phyloP scores from a whole-genome alignment of 2,888 invertebrate species.

The Oligia latruncula region DNA sequence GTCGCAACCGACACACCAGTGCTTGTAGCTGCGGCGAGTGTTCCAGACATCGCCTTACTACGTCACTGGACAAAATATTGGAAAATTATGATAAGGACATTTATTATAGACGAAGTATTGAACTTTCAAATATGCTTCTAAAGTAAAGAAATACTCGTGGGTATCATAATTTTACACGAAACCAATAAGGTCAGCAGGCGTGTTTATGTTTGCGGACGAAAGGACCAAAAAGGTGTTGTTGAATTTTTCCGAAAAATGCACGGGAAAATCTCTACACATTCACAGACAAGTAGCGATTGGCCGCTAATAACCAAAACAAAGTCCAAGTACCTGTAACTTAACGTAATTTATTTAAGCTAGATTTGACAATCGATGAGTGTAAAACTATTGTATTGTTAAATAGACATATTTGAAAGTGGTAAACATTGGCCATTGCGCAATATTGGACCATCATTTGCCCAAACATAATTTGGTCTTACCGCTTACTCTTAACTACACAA shows the following conservation, averaged over 20 bases:
- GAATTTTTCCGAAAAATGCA: not conserved
- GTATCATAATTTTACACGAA: not conserved
- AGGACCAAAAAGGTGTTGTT: not conserved
- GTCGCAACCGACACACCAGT: slow-evolving; percentile 92
- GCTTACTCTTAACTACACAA: slow-evolving; percentile 23
- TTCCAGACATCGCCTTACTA: slow-evolving; percentile 94
- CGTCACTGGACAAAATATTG: slow-evolving; percentile 84
- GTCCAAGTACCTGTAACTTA: not conserved
- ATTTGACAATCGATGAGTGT: slow-evolving; percentile 1
- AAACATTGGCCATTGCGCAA: slow-evolving; percentile 3
- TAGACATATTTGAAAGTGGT: not conserved
- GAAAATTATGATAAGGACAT: not conserved
- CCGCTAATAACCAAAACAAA: slow-evolving; percentile 4
- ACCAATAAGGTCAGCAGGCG: not conserved
- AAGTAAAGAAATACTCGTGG: not conserved
- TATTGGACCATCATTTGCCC: not conserved
- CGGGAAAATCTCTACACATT: not conserved
- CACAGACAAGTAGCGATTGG: not conserved
- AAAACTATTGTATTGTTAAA: not conserved
- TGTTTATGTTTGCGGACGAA: not conserved
- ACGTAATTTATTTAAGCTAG: not conserved
- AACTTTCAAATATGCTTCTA: not conserved
- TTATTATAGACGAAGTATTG: not conserved
- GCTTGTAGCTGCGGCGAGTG: slow-evolving; percentile 94
- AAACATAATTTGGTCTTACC: slow-evolving; percentile 4